Conservation (phyloP, 2,797 vertebrate species). For the Bradypodion ventrale region DNA sequence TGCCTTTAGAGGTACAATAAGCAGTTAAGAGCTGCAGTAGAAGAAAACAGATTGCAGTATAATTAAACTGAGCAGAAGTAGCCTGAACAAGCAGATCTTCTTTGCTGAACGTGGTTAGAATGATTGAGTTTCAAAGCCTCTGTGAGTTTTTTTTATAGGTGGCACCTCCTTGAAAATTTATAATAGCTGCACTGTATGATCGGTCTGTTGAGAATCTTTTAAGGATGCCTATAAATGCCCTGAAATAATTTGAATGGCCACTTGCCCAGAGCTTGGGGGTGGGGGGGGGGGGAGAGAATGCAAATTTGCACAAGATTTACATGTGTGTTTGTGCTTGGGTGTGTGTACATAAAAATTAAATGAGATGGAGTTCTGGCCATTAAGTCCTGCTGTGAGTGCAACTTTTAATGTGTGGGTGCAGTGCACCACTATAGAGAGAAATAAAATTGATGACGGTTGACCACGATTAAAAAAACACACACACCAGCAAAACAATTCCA, state of each 20-base stretch:
- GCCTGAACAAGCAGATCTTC: constrained; percentile 58
- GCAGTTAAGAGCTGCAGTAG: constrained; percentile 49
- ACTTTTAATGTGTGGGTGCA: too few species aligned
- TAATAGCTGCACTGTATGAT: too few species aligned
- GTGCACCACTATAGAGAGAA: too few species aligned
- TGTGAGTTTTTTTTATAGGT: neutral
- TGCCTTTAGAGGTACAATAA: constrained; percentile 43
- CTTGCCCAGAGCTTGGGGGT: neutral
- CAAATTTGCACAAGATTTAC: too few species aligned
- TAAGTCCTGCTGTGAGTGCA: too few species aligned
- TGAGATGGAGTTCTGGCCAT: too few species aligned
- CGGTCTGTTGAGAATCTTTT: neutral
- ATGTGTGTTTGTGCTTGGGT: too few species aligned
- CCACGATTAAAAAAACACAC: too few species aligned
- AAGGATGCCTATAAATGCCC: neutral
- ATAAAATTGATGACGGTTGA: too few species aligned
- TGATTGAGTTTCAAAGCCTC: neutral
- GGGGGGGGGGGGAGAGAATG: too few species aligned
- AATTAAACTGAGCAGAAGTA: constrained; percentile 69
- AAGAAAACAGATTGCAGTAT: constrained; percentile 48
- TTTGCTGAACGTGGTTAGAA: constrained; percentile 33
- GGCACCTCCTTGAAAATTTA: neutral
- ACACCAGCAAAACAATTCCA: too few species aligned
- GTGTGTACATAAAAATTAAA: too few species aligned
- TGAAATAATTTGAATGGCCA: neutral